Percentiles rank a stretch among this genome's conserved stretches.
Evolutionary conservation across 2,888 invertebrate genomes (phyloP).

Genomic region (Cosmopolites sordidus): DNA sequence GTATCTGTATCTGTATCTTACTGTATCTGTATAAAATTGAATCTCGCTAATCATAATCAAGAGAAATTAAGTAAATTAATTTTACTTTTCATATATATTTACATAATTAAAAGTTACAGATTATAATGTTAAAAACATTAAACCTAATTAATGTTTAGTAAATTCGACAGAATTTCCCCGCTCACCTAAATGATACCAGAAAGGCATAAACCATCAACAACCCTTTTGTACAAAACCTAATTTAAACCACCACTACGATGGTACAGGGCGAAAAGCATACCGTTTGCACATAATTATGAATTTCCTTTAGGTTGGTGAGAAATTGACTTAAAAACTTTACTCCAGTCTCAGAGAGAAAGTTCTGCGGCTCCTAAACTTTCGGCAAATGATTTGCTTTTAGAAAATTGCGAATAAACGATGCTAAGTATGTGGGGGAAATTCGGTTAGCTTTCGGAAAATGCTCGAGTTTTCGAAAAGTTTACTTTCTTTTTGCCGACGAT

Average conservation of each 20-base stretch:
- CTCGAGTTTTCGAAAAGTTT: not conserved
- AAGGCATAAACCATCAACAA: not conserved
- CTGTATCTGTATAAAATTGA: no score
- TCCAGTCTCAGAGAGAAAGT: not conserved
- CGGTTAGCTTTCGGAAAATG: not conserved
- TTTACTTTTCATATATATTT: no score
- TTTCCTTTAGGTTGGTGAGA: slow-evolving; percentile 20
- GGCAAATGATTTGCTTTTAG: slow-evolving; percentile 15
- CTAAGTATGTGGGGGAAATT: slow-evolving; percentile 12
- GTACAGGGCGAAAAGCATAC: slow-evolving; percentile 12
- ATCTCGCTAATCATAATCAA: no score
- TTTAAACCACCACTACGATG: not conserved
- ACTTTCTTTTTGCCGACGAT: no score
- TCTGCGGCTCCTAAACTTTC: not conserved
- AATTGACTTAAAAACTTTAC: slow-evolving; percentile 25
- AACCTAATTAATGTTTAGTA: no score
- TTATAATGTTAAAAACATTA: no score
- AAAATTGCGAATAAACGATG: slow-evolving; percentile 14
- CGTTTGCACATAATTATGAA: slow-evolving; percentile 23
- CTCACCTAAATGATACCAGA: no score
- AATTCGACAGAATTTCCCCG: no score
- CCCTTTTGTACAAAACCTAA: not conserved
- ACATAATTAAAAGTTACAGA: no score
- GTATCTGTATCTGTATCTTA: no score
- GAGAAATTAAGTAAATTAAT: no score